phyloP scores from a whole-genome alignment of 2,113 vertebrate species.

The Myocastor coypus region DNA sequence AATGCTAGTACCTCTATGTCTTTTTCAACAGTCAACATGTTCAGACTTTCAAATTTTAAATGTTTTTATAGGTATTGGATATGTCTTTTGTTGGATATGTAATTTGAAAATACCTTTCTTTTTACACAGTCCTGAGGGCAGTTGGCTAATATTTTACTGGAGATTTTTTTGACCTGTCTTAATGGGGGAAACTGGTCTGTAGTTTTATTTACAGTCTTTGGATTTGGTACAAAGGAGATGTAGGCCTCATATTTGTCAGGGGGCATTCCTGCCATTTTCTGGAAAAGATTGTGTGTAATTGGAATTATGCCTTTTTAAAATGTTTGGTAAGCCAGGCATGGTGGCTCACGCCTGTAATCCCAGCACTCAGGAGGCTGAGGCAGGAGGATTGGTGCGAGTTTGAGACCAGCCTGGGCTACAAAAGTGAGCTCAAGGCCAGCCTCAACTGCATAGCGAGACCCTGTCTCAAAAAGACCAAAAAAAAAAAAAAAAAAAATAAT shows the following conservation, averaged over 20 bases:
- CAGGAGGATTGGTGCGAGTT: no score
- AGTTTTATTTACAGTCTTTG: background rate
- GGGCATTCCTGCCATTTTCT: background rate
- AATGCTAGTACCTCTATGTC: background rate
- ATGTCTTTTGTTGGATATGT: background rate
- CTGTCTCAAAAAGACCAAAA: no score
- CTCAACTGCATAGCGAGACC: no score
- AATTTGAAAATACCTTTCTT: background rate
- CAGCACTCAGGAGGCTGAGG: no score
- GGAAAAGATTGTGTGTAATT: background rate
- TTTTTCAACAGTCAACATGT: background rate
- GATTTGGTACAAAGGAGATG: background rate
- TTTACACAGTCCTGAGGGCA: background rate
- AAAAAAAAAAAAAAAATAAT: no score
- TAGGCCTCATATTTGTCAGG: background rate
- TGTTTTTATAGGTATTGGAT: background rate
- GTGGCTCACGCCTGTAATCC: no score
- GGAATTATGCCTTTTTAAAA: background rate
- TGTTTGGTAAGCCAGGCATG: no score
- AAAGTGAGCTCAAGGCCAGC: no score
- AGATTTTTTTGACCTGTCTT: background rate
- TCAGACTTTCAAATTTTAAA: background rate
- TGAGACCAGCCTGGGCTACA: no score
- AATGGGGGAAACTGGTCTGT: background rate
- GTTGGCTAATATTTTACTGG: background rate